A percentile compares a stretch with the other conserved stretches of the same genome.
These are phyloP conservation scores for Halcyon chelicuti DNA, from an alignment of 2,797 vertebrate species.

Conservation along the genomic window DNA sequence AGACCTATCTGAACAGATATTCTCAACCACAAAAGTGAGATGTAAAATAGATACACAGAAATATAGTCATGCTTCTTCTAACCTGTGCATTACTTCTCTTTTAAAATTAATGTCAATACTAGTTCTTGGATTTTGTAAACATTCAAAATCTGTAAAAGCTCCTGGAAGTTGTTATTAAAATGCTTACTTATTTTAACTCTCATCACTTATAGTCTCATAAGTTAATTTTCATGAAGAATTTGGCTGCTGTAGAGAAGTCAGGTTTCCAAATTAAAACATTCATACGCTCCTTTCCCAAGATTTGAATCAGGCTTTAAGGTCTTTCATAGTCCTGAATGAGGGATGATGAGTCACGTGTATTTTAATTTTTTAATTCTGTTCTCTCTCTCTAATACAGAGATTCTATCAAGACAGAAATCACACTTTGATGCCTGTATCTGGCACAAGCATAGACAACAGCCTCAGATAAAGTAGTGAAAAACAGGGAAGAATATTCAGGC, in stretches of 20 bases:
- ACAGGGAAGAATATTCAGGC: neutral
- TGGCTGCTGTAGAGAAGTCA: neutral
- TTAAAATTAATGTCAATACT: neutral
- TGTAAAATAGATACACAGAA: neutral
- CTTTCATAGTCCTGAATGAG: neutral
- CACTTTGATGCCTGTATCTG: neutral
- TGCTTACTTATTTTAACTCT: neutral
- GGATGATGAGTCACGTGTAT: neutral
- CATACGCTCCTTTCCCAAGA: neutral
- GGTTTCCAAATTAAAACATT: neutral
- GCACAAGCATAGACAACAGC: neutral
- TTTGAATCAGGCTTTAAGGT: neutral
- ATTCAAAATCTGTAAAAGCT: neutral
- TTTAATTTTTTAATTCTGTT: neutral
- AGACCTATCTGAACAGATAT: neutral
- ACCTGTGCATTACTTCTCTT: neutral
- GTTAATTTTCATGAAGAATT: neutral
- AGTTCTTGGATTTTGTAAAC: neutral
- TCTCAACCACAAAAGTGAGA: neutral
- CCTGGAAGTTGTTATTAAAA: neutral
- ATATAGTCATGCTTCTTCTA: neutral
- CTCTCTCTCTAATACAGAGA: neutral
- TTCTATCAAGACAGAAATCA: neutral
- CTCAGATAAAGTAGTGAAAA: neutral
- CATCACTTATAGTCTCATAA: neutral